Percentiles rank a stretch among this genome's conserved stretches.
These are phyloP conservation scores for Scomber scombrus DNA, from an alignment of 2,113 vertebrate species.

Conservation along the genomic window DNA sequence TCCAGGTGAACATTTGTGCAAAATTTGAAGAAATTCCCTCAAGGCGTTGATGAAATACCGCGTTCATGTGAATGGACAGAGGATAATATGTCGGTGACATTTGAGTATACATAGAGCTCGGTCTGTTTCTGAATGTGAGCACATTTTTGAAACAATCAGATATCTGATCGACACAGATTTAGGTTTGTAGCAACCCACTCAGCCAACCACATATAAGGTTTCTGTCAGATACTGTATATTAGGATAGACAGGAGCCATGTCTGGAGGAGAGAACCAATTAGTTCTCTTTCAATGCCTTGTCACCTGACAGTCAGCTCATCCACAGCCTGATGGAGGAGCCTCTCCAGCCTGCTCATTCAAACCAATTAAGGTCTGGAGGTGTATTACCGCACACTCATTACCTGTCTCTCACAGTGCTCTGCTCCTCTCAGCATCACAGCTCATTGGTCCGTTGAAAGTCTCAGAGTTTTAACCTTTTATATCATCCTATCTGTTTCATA, in stretches of 20 bases:
- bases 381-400: slow-evolving; percentile 77
- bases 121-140: not conserved
- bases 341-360: slow-evolving; percentile 74
- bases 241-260: slow-evolving; percentile 46
- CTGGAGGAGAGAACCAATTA: slow-evolving; percentile 73
- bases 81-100: not conserved
- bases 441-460: slow-evolving; percentile 52
- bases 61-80: too few relatives aligned
- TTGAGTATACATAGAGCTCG: not conserved
- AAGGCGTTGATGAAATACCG: too few relatives aligned
- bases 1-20: too few relatives aligned
- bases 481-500: slow-evolving; percentile 35
- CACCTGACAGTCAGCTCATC: slow-evolving; percentile 75
- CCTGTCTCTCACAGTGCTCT: slow-evolving; percentile 60
- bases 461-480: slow-evolving; percentile 35
- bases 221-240: slow-evolving; percentile 27
- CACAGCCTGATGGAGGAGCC: slow-evolving; percentile 71
- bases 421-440: slow-evolving; percentile 50
- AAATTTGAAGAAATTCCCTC: too few relatives aligned
- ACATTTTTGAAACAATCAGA: slow-evolving; percentile 16
- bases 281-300: slow-evolving; percentile 59
- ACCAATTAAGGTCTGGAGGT: slow-evolving; percentile 76
- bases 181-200: slow-evolving; percentile 22
- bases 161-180: slow-evolving; percentile 22
- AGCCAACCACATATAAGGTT: slow-evolving; percentile 19